Base-by-base conservation (phyloP, 2,888 invertebrate species). In the Epistrophe grossulariae region DNA sequence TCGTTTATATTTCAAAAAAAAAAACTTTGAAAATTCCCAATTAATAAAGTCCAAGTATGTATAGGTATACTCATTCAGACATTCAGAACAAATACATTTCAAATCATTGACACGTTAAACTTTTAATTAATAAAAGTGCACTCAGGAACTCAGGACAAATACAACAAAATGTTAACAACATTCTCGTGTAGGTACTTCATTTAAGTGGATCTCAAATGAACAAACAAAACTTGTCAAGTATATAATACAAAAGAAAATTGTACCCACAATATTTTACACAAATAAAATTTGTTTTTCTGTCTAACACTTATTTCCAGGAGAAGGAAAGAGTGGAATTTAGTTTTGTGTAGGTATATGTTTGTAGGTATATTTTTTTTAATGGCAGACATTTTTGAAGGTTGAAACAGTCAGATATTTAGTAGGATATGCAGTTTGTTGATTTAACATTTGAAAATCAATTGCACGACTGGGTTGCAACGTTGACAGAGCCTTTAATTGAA, bases 51-150 rank as follows among this genome's bases (percentile, higher is more conserved):
- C 72, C 50, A 66, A 77, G 71, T 66, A 68, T 43, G 3, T 71
- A n/a, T n/a, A n/a, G n/a, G n/a, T n/a, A n/a, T n/a, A 43, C 76
- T 45, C 55, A 52, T 59, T 62, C 17, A 19, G 11, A 48, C 31
- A 59, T 59, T 35, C 19, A 45, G 62, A 62, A 38, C 35, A 35
- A 64, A 62, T 60, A 76, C 31, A 50, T 45, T 73, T 76, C 40
- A 79, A 66, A 76, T 72, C 76, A 76, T 66, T 71, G 79, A 71
- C 79, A 84, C 79, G 50, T 55, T 55, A 76, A 84, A 80, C 59
- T 80, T 84, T 84, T 84, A 84, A 84, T 84, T 84, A 80, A 84
- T 71, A 84, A 84, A 84, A 84, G 84, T 84, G 79, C 84, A 79
- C 84, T 84, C 62, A 60, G 38, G 5, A 0, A 19, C 38, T 24